Conservation (phyloP, 1,140 invertebrate species). For the Drosophila athabasca region DNA sequence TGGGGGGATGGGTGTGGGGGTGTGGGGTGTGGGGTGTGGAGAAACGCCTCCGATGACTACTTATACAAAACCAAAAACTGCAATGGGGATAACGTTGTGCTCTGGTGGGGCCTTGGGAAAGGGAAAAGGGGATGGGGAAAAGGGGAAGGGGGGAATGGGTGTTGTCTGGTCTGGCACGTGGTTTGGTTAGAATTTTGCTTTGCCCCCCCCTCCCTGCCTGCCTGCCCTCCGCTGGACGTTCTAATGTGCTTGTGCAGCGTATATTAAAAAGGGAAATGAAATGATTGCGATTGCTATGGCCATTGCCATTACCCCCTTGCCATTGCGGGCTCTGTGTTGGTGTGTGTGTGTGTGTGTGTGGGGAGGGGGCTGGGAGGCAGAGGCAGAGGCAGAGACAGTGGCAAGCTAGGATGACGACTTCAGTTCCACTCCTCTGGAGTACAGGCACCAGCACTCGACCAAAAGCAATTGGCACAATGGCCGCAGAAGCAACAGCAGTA, state of each 20-base stretch:
- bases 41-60: constrained; percentile 73
- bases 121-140: too few relatives aligned
- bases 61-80: constrained; percentile 77
- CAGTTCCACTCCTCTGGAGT: constrained; percentile 22
- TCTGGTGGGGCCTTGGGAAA: constrained; percentile 1
- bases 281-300: constrained; percentile 75
- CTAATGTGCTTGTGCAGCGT: constrained; percentile 80
- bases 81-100: constrained; percentile 50
- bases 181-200: constrained; percentile 54
- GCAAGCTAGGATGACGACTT: constrained; percentile 22
- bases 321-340: constrained; percentile 21
- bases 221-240: constrained; percentile 17
- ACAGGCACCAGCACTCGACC: constrained; percentile 31
- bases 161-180: constrained; percentile 66
- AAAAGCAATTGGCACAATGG: constrained; percentile 75
- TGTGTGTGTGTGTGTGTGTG: too few relatives aligned
- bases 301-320: constrained; percentile 62
- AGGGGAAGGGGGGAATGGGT: constrained; percentile 34
- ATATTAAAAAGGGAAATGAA: constrained; percentile 82
- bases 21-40: constrained; percentile 1
- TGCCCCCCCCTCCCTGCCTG: too few relatives aligned
- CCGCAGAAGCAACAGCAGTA: constrained; percentile 54
- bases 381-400: not conserved
- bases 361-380: too few relatives aligned
- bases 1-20: too few relatives aligned